Evolutionary conservation across 2,113 vertebrate genomes (phyloP), one percentile per base, ranked within the genome.

Genomic region (Campylorhamphus procurvoides): DNA sequence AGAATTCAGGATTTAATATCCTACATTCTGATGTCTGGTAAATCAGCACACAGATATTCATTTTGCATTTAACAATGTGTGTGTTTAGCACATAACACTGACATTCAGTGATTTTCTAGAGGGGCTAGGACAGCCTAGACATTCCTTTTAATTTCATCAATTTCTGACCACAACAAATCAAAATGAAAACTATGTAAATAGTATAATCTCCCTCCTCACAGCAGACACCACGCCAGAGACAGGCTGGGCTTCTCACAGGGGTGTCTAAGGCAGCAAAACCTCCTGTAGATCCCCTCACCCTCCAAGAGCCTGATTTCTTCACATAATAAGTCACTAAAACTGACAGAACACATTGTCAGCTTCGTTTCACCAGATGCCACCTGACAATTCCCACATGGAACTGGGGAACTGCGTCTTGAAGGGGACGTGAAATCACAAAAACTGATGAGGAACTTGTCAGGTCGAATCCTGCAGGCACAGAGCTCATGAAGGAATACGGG

Each of bases 321-420:
- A 50, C 37, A 16, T 29, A 47, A 19, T 79, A n/a, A 66, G 42
- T 83, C 40, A 80, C 75, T 80, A 31, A 88, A 86, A 42, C 40
- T 58, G 89, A 86, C 79, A 93, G 75, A 37, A 80, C 16, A 66
- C 52, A 59, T 90, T 91, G 82, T 88, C 94, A 90, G 82, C 63
- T 76, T 83, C 35, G 14, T 64, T 95, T 95, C 81, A 83, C 60
- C 18, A 74, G 67, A 95, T 89, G 39, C 68, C 90, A 68, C 86
- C 90, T 87, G 92, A 95, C 79, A 97, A 90, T 84, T 89, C 77
- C 72, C 79, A 84, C 85, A 40, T 31, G 50, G 67, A 93, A 76
- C 0, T 74, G 20, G 33, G 35, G 27, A 93, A 33, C 19, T 44
- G 55, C 18, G n/a, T 47, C 72, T 84, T 25, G 5, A 86, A 96